A percentile compares a stretch with the other conserved stretches of the same genome.
These are phyloP conservation scores for Calosoma granatense DNA, from an alignment of 1,140 invertebrate genomes.

Conservation along the genomic window DNA sequence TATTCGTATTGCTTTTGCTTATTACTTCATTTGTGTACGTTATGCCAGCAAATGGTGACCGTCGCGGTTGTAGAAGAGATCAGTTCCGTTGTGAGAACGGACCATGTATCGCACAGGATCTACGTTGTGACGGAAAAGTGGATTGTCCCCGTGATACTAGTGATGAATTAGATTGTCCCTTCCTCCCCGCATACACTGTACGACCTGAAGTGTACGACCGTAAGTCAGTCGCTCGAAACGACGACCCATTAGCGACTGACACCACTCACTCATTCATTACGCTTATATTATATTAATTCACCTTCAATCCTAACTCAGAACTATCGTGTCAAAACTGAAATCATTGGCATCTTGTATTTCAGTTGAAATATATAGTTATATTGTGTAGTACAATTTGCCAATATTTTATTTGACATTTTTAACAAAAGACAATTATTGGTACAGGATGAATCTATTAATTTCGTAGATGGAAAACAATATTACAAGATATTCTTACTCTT, in stretches of 20 bases:
- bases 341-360: too few species aligned
- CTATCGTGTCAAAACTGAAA: too few species aligned
- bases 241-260: background rate
- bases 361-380: too few species aligned
- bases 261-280: background rate
- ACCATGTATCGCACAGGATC: slow-evolving; percentile 44
- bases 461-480: too few species aligned
- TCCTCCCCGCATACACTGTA: slow-evolving; percentile 21
- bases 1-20: background rate
- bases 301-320: too few species aligned
- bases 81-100: slow-evolving; percentile 55
- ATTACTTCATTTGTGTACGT: background rate
- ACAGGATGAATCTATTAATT: too few species aligned
- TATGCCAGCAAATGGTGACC: background rate
- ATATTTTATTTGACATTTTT: too few species aligned
- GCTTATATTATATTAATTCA: too few species aligned
- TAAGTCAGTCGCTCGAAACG: slow-evolving; percentile 5
- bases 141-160: slow-evolving; percentile 56
- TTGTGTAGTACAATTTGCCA: too few species aligned
- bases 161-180: slow-evolving; percentile 56
- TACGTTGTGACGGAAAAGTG: slow-evolving; percentile 47
- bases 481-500: too few species aligned
- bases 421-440: too few species aligned
- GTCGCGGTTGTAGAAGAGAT: slow-evolving; percentile 25
- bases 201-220: background rate